phyloP scores from a whole-genome alignment of 37 sponge, comb jelly and placozoan species.

The Mnemiopsis leidyi region DNA sequence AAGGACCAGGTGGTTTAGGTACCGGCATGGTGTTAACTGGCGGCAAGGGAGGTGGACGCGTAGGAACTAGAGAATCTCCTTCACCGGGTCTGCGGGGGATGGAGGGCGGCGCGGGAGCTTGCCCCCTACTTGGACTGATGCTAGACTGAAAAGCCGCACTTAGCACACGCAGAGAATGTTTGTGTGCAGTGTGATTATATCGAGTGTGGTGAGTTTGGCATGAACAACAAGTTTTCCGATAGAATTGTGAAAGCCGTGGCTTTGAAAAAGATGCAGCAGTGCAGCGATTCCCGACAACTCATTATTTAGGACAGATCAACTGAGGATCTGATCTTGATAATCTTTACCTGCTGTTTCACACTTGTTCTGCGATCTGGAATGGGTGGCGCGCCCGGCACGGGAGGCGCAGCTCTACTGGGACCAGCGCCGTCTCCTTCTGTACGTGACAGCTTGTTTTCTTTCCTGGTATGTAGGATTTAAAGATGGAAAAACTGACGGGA shows the following conservation, averaged over 20 bases:
- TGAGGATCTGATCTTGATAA: too few species aligned
- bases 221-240: too few species aligned
- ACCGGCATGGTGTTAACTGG: background rate
- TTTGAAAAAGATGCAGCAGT: too few species aligned
- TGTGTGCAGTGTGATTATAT: too few species aligned
- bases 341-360: background rate
- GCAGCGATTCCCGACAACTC: too few species aligned
- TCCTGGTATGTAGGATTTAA: too few species aligned
- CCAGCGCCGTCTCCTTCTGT: background rate
- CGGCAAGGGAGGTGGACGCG: constrained; percentile 26
- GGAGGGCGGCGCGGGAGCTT: background rate
- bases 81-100: background rate
- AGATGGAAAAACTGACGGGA: too few species aligned
- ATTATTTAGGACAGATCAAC: too few species aligned
- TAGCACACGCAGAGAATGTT: too few species aligned
- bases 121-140: background rate
- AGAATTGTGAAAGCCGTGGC: too few species aligned
- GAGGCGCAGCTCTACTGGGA: background rate
- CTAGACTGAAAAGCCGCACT: background rate
- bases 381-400: background rate
- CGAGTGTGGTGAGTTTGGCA: too few species aligned
- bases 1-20: background rate
- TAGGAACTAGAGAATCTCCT: background rate
- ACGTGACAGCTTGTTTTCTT: background rate
- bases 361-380: background rate